phyloP scores from a whole-genome alignment of 2,113 vertebrate species.

The Prunella fulvescens region DNA sequence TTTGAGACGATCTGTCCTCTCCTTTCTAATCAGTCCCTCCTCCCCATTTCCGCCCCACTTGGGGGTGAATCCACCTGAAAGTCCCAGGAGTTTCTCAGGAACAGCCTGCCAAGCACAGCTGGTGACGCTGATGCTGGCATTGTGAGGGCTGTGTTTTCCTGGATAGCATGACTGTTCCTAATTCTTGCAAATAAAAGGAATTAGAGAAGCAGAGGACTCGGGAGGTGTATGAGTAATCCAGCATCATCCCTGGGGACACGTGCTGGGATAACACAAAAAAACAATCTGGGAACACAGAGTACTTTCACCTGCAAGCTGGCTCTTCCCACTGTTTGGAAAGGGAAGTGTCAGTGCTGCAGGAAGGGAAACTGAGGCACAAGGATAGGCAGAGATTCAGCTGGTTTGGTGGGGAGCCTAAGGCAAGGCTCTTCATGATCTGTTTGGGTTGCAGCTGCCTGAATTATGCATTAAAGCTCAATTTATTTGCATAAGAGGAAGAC shows the following conservation, averaged over 20 bases:
- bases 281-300: slow-evolving; percentile 4
- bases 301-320: neutral
- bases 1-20: neutral
- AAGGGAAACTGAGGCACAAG: neutral
- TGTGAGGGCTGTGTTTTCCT: slow-evolving; percentile 14
- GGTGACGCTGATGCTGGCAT: neutral
- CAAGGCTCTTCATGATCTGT: neutral
- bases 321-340: neutral
- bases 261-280: slow-evolving; percentile 1
- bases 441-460: neutral
- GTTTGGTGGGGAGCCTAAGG: neutral
- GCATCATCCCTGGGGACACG: slow-evolving; percentile 5
- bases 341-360: neutral
- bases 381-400: neutral
- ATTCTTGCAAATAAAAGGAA: slow-evolving; percentile 14
- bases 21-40: neutral
- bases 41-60: neutral
- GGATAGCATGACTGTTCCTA: neutral
- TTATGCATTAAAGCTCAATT: neutral
- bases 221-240: slow-evolving; percentile 50
- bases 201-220: neutral
- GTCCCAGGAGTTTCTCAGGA: neutral
- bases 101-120: neutral
- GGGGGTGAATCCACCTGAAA: neutral
- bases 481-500: neutral